Base-by-base conservation (phyloP, 2,113 vertebrate genomes). In the Calidris pygmaea region DNA sequence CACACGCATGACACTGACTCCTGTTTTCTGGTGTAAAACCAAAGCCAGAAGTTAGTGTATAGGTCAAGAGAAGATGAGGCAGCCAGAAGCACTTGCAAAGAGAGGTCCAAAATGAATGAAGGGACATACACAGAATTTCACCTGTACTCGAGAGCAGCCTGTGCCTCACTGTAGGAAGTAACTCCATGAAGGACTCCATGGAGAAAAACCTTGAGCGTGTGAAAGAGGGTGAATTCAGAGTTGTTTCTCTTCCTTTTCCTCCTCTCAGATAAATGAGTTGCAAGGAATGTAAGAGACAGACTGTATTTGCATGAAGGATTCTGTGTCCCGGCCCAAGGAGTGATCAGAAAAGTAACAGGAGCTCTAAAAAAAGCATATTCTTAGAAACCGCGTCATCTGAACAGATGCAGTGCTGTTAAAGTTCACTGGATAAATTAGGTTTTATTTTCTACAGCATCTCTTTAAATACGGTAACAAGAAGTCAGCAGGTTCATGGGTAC, bases 391-490 rank as follows among this genome's bases (percentile, higher is more conserved):
- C 50, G 7, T 91, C 91, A 91, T 95, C 82, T 83, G 87, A 94
- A 91, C 93, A 97, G 95, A 96, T 93, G 95, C 71, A 80, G 55
- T 35, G 63, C 85, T 83, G 62, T 29, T 91, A 76, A 94, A 96
- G 93, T 87, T 90, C 93, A 63, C 71, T 91, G 79, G 91, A 77
- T 88, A 90, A 91, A 93, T 23, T 4, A 10, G 75, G 78, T 73
- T 94, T 94, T 96, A 90, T 96, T 96, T 94, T 93, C 91, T 93
- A 73, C 91, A 90, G 62, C 91, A 90, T 67, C 71, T 83, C 63
- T 95, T 96, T 97, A 96, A 96, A 96, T 85, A 93, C 87, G 71
- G 90, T 16, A 95, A 94, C 81, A 56, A 96, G 87, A 91, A 95
- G 95, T 83, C 95, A 97, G 74, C 91, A 95, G 91, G 95, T 95